Evolutionary conservation across 92 coral and sea anemone species (phyloP).

Genomic region (Porites divaricata): DNA sequence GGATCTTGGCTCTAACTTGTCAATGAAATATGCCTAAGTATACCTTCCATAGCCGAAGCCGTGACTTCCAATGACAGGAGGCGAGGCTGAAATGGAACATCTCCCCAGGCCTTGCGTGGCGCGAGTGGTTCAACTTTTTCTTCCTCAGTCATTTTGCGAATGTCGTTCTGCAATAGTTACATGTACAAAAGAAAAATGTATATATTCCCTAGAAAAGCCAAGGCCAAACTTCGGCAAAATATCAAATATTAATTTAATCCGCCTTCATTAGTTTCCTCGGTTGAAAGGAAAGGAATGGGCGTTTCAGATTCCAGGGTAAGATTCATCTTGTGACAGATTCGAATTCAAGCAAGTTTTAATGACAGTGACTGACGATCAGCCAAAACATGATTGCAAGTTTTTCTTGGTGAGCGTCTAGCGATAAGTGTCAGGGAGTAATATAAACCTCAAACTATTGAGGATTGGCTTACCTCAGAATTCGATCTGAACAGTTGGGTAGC

Average conservation of each 20-base stretch:
- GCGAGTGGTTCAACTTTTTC: slow-evolving; percentile 59
- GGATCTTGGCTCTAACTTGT: no score
- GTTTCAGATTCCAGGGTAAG: no score
- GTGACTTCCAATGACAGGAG: slow-evolving; percentile 90
- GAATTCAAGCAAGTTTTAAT: no score
- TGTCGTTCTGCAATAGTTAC: slow-evolving; percentile 65
- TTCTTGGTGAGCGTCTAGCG: no score
- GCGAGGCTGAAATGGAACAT: slow-evolving; percentile 84
- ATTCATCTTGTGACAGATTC: no score
- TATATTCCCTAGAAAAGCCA: background rate
- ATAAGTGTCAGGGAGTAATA: background rate
- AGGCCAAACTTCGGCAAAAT: background rate
- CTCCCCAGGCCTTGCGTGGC: slow-evolving; percentile 95
- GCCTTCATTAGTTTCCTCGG: no score
- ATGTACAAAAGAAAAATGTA: background rate
- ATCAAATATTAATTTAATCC: background rate
- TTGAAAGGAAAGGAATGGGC: no score
- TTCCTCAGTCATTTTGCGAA: slow-evolving; percentile 67
- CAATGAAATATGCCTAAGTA: background rate
- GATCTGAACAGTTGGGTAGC: slow-evolving; percentile 93
- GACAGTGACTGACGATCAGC: no score
- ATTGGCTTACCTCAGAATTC: slow-evolving; percentile 83
- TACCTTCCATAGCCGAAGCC: slow-evolving; percentile 99
- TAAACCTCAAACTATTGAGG: background rate
- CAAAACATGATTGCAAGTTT: no score